Conservation (phyloP, 2,888 invertebrate genomes). For the Agrochola circellaris region DNA sequence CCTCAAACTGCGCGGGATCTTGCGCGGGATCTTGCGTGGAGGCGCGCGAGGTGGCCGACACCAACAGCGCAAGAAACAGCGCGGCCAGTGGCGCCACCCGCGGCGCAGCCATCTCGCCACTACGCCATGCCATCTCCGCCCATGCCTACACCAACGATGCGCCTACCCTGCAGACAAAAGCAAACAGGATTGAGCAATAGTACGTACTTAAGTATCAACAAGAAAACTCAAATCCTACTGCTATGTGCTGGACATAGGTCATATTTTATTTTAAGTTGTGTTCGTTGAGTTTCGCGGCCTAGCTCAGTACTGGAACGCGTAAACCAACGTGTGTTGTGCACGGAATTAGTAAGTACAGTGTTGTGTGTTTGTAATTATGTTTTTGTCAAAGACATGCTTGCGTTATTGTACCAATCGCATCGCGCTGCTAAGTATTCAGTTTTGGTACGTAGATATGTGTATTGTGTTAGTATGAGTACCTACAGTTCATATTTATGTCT, state of each 20-base stretch:
- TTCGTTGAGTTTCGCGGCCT: too few relatives aligned
- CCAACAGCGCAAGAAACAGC: conserved; percentile 78
- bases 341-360: neutral
- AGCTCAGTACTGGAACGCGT: neutral
- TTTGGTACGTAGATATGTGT: neutral
- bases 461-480: neutral
- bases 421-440: neutral
- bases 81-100: conserved; percentile 79
- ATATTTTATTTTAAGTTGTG: neutral
- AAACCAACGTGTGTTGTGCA: neutral
- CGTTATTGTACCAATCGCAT: neutral
- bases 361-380: neutral
- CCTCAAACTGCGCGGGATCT: conserved; percentile 87
- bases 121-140: conserved; percentile 88
- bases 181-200: neutral
- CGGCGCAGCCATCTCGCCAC: conserved; percentile 83
- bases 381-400: neutral
- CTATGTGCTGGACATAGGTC: neutral
- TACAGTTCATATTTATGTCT: too few relatives aligned
- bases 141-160: conserved; percentile 75
- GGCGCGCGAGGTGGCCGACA: conserved; percentile 75
- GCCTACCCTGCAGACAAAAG: conserved; percentile 67
- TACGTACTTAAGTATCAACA: neutral
- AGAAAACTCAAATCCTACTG: neutral
- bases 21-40: conserved; percentile 83